Evolutionary conservation across 2,113 vertebrate genomes (phyloP).

Genomic region (Thalassoma bifasciatum): DNA sequence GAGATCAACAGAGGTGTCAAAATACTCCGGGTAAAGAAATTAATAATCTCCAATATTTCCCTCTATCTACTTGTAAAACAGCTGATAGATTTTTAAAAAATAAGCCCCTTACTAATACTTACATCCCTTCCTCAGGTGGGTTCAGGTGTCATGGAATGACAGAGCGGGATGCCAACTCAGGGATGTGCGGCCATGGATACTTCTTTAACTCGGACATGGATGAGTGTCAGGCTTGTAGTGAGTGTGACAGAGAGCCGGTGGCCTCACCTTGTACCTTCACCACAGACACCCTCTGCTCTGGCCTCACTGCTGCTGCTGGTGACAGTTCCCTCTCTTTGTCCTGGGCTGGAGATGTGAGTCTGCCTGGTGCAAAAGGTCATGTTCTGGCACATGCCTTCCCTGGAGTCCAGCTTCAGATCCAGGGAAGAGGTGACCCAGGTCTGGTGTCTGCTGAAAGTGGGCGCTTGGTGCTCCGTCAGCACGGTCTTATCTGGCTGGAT

Average conservation of each 20-base stretch:
- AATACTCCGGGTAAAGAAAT: constrained; percentile 86
- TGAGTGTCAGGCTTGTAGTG: constrained; percentile 88
- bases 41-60: too few relatives aligned
- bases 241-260: constrained; percentile 83
- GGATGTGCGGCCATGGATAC: constrained; percentile 85
- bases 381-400: constrained; percentile 72
- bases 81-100: too few relatives aligned
- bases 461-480: constrained; percentile 82
- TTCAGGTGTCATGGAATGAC: constrained; percentile 89
- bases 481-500: constrained; percentile 89
- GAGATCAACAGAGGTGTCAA: constrained; percentile 87
- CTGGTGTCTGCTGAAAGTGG: constrained; percentile 77
- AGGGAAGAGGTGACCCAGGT: constrained; percentile 70
- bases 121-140: constrained; percentile 81
- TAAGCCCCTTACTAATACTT: background rate
- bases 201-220: constrained; percentile 88
- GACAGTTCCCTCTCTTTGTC: constrained; percentile 82
- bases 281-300: constrained; percentile 84
- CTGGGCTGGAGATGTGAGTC: constrained; percentile 81
- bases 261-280: constrained; percentile 81
- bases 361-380: constrained; percentile 64
- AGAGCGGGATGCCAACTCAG: constrained; percentile 82
- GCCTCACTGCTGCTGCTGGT: constrained; percentile 65
- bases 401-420: constrained; percentile 83
- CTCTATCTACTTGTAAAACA: too few relatives aligned